Percentiles rank a stretch among this genome's conserved stretches.
Conservation (phyloP, 2,888 invertebrate species). For the Archips crataeganus region DNA sequence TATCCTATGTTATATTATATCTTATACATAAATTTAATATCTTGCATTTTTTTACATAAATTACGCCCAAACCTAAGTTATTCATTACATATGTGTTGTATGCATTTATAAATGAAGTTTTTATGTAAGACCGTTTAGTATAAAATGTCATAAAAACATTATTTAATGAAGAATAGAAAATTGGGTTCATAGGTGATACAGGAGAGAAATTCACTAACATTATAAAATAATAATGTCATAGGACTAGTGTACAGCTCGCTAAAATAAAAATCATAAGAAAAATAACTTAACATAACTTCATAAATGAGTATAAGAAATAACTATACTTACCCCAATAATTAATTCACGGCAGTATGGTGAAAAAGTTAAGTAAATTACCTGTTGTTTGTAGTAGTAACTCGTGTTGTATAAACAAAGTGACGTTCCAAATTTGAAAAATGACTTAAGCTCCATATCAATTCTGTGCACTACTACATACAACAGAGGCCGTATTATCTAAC, state of each 20-base stretch:
- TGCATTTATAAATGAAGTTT: not conserved
- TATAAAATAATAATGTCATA: not conserved
- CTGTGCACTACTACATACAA: too few relatives aligned
- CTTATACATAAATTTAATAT: not conserved
- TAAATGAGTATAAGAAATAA: slow-evolving; percentile 10
- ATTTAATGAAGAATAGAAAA: not conserved
- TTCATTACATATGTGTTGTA: not conserved
- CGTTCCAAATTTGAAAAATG: too few relatives aligned
- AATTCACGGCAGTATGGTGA: too few relatives aligned
- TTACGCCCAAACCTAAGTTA: not conserved
- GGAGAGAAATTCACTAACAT: not conserved
- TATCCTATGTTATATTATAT: not conserved
- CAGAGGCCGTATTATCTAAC: too few relatives aligned
- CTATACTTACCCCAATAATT: too few relatives aligned
- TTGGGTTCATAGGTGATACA: not conserved
- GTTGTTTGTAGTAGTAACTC: too few relatives aligned
- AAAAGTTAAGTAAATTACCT: too few relatives aligned
- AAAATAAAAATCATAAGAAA: slow-evolving; percentile 5
- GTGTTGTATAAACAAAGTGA: too few relatives aligned
- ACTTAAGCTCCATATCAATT: too few relatives aligned
- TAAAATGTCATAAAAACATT: not conserved
- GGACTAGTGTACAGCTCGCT: slow-evolving; percentile 9
- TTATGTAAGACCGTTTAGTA: not conserved
- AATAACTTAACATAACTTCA: not conserved
- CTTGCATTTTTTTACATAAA: not conserved